Conservation (phyloP, 2,888 invertebrate genomes). For the Agrotis clavis region DNA sequence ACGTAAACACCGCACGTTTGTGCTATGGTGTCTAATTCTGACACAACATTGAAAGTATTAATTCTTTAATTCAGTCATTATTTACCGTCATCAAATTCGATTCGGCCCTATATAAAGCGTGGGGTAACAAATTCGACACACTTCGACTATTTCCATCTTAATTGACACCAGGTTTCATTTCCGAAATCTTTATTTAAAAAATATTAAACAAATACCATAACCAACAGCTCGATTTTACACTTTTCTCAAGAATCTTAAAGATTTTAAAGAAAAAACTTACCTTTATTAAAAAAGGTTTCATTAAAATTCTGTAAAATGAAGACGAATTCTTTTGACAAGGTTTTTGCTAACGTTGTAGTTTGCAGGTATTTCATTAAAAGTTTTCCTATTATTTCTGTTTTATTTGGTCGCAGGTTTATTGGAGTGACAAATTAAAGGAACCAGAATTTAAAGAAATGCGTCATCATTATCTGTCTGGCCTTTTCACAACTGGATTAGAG, state of each 20-base stretch:
- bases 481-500: no score
- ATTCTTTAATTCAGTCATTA: slow-evolving; percentile 66
- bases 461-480: not conserved
- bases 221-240: not conserved
- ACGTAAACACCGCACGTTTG: not conserved
- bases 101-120: slow-evolving; percentile 67
- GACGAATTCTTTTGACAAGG: slow-evolving; percentile 35
- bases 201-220: slow-evolving; percentile 6
- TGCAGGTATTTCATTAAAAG: slow-evolving; percentile 47
- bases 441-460: not conserved
- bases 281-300: slow-evolving; percentile 29
- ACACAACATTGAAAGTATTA: slow-evolving; percentile 66
- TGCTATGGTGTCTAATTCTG: slow-evolving; percentile 6
- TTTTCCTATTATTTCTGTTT: slow-evolving; percentile 28
- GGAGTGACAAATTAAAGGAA: slow-evolving; percentile 1
- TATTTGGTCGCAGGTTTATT: slow-evolving; percentile 12
- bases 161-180: slow-evolving; percentile 29
- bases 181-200: slow-evolving; percentile 14
- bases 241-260: slow-evolving; percentile 22
- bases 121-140: slow-evolving; percentile 65
- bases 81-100: slow-evolving; percentile 69
- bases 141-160: slow-evolving; percentile 45
- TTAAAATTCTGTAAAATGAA: slow-evolving; percentile 28
- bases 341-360: slow-evolving; percentile 26
- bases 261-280: slow-evolving; percentile 18